Percentiles rank a stretch among this genome's conserved stretches.
phyloP scores from a whole-genome alignment of 1,140 invertebrate genomes.

The Drosophila azteca region DNA sequence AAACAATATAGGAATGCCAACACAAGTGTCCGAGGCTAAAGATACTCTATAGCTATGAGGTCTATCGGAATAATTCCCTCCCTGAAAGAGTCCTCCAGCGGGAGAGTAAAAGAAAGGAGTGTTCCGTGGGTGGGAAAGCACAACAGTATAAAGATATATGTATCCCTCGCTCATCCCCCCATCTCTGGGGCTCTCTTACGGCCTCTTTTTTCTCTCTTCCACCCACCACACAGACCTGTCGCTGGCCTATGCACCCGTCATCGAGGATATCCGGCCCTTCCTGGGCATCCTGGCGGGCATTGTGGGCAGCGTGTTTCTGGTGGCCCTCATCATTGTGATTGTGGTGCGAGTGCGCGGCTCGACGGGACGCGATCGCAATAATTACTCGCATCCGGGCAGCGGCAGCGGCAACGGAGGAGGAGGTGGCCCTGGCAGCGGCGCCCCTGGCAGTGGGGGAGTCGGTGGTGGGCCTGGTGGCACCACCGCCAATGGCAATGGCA shows the following conservation, averaged over 20 bases:
- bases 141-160: too few species aligned
- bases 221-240: conserved; percentile 63
- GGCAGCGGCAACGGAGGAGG: conserved; percentile 17
- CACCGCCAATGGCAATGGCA: conserved; percentile 59
- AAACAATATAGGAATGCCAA: conserved; percentile 12
- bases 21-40: too few species aligned
- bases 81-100: too few species aligned
- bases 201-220: not conserved
- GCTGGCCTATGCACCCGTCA: conserved; percentile 80
- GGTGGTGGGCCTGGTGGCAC: conserved; percentile 19
- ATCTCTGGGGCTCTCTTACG: conserved; percentile 39
- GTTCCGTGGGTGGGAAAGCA: too few species aligned
- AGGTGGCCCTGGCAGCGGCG: conserved; percentile 41
- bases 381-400: conserved; percentile 86
- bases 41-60: too few species aligned
- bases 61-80: too few species aligned
- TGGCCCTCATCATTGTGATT: conserved; percentile 90
- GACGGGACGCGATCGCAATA: conserved; percentile 87
- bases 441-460: conserved; percentile 10
- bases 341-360: conserved; percentile 87
- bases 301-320: conserved; percentile 88
- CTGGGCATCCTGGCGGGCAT: conserved; percentile 89
- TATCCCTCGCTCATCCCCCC: conserved; percentile 54
- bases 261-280: conserved; percentile 89
- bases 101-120: too few species aligned